A percentile compares a stretch with the other conserved stretches of the same genome.
These are phyloP conservation scores for Platichthys stellatus DNA, from an alignment of 2,113 vertebrate genomes.

Conservation along the genomic window DNA sequence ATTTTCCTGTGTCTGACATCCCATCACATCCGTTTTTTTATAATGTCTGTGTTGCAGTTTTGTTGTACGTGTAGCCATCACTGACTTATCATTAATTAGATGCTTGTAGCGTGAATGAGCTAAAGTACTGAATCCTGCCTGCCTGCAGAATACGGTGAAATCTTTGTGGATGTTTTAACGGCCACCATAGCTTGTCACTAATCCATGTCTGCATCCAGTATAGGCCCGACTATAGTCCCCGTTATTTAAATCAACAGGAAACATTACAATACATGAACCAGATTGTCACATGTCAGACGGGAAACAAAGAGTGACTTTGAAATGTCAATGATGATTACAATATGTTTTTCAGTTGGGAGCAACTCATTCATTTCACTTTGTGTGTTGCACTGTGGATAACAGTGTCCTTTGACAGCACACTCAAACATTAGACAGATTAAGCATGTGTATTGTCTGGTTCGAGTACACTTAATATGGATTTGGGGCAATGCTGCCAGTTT, in stretches of 20 bases:
- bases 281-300: neutral
- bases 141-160: no score
- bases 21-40: neutral
- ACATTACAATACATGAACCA: neutral
- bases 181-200: no score
- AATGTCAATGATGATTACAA: neutral
- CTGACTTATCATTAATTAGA: no score
- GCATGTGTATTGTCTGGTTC: neutral
- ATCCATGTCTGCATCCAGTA: neutral
- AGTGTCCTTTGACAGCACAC: slow-evolving; percentile 10
- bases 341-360: neutral
- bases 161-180: no score
- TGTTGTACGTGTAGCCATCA: no score
- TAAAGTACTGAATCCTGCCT: no score
- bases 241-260: neutral
- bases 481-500: neutral
- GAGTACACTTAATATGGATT: slow-evolving; percentile 4
- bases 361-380: neutral
- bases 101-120: no score
- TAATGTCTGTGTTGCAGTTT: neutral
- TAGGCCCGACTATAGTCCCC: neutral
- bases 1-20: neutral
- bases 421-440: slow-evolving; percentile 2
- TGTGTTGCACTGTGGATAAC: neutral
- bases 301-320: neutral